phyloP scores from a whole-genome alignment of 2,888 invertebrate species.

The Lacanobia oleracea region DNA sequence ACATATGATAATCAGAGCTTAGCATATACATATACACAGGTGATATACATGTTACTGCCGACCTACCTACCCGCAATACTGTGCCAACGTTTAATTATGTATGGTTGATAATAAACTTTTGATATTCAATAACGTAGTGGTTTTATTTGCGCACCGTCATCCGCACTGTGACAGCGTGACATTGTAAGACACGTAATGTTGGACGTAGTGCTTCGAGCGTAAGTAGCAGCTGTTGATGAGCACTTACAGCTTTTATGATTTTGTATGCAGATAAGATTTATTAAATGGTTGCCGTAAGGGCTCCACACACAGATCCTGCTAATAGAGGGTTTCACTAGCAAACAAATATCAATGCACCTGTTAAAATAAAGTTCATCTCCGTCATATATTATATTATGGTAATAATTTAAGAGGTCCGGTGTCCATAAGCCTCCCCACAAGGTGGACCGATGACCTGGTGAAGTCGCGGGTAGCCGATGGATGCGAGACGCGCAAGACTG shows the following conservation, averaged over 20 bases:
- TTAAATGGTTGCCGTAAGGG: neutral
- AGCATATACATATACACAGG: slow-evolving; percentile 64
- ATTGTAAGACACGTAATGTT: slow-evolving; percentile 1
- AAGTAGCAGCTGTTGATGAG: slow-evolving; percentile 17
- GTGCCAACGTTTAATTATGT: slow-evolving; percentile 85
- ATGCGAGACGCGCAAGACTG: too few species aligned
- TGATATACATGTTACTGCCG: slow-evolving; percentile 72
- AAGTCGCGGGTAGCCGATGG: too few species aligned
- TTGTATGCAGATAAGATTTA: neutral
- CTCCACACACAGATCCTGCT: neutral
- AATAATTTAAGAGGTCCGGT: neutral
- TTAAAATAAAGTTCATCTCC: neutral
- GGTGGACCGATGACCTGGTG: too few species aligned
- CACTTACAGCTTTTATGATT: slow-evolving; percentile 4
- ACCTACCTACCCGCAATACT: slow-evolving; percentile 77
- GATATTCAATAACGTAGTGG: slow-evolving; percentile 76
- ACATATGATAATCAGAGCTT: slow-evolving; percentile 70
- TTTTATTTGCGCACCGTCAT: slow-evolving; percentile 69
- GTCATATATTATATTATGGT: neutral
- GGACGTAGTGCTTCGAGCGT: slow-evolving; percentile 32
- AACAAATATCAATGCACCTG: neutral
- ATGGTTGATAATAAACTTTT: slow-evolving; percentile 87
- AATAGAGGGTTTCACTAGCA: neutral
- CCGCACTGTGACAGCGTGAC: slow-evolving; percentile 22
- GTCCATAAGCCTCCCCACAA: too few species aligned